phyloP scores from a whole-genome alignment of 2,797 vertebrate species.

The Coreius guichenoti region DNA sequence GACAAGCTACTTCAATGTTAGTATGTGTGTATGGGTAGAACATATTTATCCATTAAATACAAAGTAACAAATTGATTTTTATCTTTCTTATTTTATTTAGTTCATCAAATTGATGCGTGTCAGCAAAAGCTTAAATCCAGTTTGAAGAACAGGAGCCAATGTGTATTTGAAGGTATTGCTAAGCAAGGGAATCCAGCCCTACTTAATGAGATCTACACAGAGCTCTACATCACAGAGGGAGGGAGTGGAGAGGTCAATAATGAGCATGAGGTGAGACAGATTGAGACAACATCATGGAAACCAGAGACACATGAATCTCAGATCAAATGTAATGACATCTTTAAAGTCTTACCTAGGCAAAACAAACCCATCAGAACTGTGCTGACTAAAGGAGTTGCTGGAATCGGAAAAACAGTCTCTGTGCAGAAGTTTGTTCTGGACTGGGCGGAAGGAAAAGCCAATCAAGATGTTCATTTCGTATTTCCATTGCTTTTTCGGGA shows the following conservation, averaged over 20 bases:
- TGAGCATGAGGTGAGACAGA: conserved; percentile 49
- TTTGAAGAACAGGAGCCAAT: conserved; percentile 47
- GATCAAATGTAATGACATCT: conserved; percentile 14
- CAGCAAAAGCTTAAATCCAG: conserved; percentile 41
- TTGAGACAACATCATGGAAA: conserved; percentile 25
- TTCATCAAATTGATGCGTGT: conserved; percentile 17
- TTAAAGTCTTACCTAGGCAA: conserved; percentile 5
- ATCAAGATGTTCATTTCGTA: conserved; percentile 59
- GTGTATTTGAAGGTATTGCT: conserved; percentile 55
- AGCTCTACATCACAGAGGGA: conserved; percentile 58
- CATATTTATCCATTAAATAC: neutral
- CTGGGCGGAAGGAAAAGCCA: conserved; percentile 58
- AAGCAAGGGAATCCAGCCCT: conserved; percentile 46
- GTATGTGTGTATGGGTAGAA: neutral
- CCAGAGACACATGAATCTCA: conserved; percentile 36
- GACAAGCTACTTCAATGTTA: conserved; percentile 34
- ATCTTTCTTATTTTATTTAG: conserved; percentile 19
- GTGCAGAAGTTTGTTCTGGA: conserved; percentile 52
- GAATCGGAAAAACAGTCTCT: conserved; percentile 13
- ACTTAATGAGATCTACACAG: conserved; percentile 29
- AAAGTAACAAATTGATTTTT: neutral
- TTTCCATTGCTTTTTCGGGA: conserved; percentile 60
- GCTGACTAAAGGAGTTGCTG: conserved; percentile 21
- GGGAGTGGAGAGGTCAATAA: conserved; percentile 48
- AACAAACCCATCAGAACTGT: neutral